Conservation (phyloP, 2,113 vertebrate genomes). For the Hyperopisus bebe region DNA sequence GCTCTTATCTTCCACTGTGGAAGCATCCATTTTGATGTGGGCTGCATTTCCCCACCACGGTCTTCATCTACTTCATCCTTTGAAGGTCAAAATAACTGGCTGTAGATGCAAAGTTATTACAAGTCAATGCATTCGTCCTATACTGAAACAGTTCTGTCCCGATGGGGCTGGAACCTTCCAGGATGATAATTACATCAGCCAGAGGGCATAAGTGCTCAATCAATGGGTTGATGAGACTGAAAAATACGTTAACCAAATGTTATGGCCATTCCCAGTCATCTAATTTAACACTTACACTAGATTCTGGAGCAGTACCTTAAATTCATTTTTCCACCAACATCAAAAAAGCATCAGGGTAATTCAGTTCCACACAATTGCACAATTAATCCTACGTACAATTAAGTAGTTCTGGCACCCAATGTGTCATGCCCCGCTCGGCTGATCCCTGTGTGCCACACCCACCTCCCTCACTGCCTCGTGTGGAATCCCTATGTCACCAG, state of each 20-base stretch:
- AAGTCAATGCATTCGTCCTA: background rate
- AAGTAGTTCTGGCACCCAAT: too few species aligned
- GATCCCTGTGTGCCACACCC: too few species aligned
- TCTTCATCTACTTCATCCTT: background rate
- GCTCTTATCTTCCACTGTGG: background rate
- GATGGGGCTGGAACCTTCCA: background rate
- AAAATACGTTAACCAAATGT: background rate
- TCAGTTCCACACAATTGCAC: too few species aligned
- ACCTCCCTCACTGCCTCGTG: too few species aligned
- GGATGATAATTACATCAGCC: background rate
- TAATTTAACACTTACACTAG: background rate
- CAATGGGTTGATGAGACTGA: background rate
- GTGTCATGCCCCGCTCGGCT: too few species aligned
- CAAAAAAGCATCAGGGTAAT: background rate
- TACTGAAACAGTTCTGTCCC: background rate
- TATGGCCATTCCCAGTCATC: background rate
- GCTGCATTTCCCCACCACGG: background rate
- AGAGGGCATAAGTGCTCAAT: background rate
- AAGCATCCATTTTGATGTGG: background rate
- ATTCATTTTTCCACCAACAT: background rate
- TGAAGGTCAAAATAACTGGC: background rate
- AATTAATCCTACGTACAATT: too few species aligned
- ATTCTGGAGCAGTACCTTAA: background rate
- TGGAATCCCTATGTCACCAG: too few species aligned
- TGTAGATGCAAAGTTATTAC: background rate